phyloP scores from a whole-genome alignment of 1,140 invertebrate species.

The Doryteuthis pealeii region DNA sequence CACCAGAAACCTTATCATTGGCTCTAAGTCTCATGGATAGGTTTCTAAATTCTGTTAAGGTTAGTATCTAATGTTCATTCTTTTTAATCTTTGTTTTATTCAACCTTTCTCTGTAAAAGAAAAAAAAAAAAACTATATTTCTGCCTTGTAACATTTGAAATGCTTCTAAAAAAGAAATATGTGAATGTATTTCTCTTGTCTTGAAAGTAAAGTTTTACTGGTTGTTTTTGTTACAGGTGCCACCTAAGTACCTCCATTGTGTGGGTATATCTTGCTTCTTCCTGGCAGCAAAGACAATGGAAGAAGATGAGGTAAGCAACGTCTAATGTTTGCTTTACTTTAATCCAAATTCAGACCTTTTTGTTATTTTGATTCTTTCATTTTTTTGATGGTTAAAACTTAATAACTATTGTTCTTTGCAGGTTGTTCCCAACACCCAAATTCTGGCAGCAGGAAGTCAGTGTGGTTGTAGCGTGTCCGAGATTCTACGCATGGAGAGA shows the following conservation, averaged over 20 bases:
- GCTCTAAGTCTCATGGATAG: constrained; percentile 50
- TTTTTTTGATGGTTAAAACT: not conserved
- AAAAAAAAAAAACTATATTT: too few relatives aligned
- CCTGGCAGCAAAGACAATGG: constrained; percentile 59
- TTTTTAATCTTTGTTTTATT: constrained; percentile 4
- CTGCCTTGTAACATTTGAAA: too few relatives aligned
- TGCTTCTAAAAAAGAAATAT: too few relatives aligned
- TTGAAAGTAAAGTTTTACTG: too few relatives aligned
- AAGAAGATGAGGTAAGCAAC: constrained; percentile 58
- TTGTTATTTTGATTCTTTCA: not conserved
- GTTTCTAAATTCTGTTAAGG: constrained; percentile 56
- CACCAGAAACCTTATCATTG: constrained; percentile 55
- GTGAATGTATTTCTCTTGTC: too few relatives aligned
- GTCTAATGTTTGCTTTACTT: not conserved
- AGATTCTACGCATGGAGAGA: constrained; percentile 59
- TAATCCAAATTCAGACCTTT: not conserved
- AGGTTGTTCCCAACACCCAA: constrained; percentile 56
- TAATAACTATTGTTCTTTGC: constrained; percentile 12
- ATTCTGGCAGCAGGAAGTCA: constrained; percentile 56
- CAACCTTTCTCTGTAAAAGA: too few relatives aligned
- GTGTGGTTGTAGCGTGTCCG: constrained; percentile 55
- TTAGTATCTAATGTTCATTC: not conserved
- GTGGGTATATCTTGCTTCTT: constrained; percentile 57
- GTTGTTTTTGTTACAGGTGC: constrained; percentile 45
- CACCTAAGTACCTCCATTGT: constrained; percentile 58